Evolutionary conservation across 1,140 invertebrate species (phyloP).

Genomic region (Eupristina koningsbergeri): DNA sequence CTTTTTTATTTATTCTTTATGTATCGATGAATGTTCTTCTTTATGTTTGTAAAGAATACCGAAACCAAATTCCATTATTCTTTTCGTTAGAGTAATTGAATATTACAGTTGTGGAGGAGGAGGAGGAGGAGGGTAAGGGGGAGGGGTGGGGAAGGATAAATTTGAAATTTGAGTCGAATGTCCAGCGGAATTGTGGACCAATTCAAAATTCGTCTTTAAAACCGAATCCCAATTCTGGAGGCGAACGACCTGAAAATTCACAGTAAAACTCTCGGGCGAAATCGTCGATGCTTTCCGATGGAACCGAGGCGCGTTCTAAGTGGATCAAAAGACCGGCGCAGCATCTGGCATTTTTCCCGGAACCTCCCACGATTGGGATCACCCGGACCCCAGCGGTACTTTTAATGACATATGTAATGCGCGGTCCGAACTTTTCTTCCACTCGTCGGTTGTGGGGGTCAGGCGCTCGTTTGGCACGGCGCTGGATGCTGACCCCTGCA

Average conservation of each 20-base stretch:
- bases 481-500: conserved; percentile 10
- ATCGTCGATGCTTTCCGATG: neutral
- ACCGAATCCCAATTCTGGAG: neutral
- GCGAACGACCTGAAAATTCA: neutral
- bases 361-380: conserved; percentile 50
- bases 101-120: no score
- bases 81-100: no score
- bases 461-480: conserved; percentile 58
- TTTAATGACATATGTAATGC: conserved; percentile 67
- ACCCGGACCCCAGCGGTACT: conserved; percentile 41
- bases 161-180: neutral
- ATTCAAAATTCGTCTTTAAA: neutral
- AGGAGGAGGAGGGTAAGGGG: no score
- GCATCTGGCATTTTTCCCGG: conserved; percentile 39
- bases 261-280: neutral
- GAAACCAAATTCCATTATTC: no score
- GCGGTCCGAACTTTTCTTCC: neutral
- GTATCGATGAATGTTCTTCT: no score
- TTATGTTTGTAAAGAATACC: no score
- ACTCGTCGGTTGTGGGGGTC: conserved; percentile 56
- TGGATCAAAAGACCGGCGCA: neutral
- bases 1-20: no score
- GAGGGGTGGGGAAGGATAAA: neutral
- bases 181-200: neutral
- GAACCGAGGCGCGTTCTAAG: conserved; percentile 11